Conservation (phyloP, 2,888 invertebrate species). For the Pterostichus niger region DNA sequence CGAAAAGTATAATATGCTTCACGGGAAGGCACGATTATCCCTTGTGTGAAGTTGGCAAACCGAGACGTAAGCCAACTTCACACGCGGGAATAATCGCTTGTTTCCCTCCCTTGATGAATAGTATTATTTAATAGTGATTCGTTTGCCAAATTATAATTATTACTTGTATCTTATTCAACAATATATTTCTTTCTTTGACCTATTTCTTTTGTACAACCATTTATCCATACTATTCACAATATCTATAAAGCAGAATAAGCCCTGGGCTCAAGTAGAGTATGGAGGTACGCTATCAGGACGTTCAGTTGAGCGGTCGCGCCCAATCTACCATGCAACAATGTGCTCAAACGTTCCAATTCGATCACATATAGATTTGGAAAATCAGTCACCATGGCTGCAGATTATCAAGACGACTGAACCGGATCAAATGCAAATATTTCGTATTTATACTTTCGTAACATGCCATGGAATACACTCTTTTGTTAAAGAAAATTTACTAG, state of each 20-base stretch:
- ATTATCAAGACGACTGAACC: slow-evolving; percentile 7
- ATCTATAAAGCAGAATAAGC: neutral
- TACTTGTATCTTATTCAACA: too few species aligned
- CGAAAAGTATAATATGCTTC: too few species aligned
- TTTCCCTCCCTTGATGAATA: too few species aligned
- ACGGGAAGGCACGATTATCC: too few species aligned
- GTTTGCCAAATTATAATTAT: too few species aligned
- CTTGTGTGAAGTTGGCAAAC: too few species aligned
- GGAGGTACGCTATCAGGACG: slow-evolving; percentile 15
- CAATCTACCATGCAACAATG: slow-evolving; percentile 53
- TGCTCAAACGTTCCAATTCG: slow-evolving; percentile 36
- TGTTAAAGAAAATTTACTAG: too few species aligned
- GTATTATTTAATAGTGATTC: neutral
- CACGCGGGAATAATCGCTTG: too few species aligned
- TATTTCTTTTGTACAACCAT: too few species aligned
- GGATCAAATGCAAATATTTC: slow-evolving; percentile 41
- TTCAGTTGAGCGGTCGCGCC: slow-evolving; percentile 22
- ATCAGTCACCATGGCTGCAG: slow-evolving; percentile 37
- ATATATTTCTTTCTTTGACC: too few species aligned
- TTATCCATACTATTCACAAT: too few species aligned
- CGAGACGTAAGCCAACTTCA: too few species aligned
- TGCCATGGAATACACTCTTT: neutral
- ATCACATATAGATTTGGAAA: slow-evolving; percentile 25
- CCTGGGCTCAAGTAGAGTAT: neutral
- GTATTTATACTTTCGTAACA: slow-evolving; percentile 21